Percentiles rank a stretch among this genome's conserved stretches.
Conservation (phyloP, 2,113 vertebrate genomes). For the Etheostoma cragini region DNA sequence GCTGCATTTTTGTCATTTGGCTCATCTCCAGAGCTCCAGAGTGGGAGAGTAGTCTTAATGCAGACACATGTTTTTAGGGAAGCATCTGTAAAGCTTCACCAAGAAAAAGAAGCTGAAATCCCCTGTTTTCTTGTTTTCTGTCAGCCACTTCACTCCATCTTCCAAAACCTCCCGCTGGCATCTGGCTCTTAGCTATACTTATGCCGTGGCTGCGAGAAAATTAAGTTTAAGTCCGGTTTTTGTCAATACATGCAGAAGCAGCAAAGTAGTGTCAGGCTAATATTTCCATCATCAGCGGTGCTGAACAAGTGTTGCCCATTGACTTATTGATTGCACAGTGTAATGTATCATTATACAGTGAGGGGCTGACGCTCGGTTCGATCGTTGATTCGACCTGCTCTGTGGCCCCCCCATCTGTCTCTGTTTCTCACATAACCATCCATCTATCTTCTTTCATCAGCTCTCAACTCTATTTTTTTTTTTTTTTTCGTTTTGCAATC, state of each 20-base stretch:
- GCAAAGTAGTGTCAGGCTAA: slow-evolving; percentile 67
- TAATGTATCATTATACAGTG: slow-evolving; percentile 82
- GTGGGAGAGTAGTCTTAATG: background rate
- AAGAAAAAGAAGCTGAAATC: background rate
- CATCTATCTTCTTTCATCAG: slow-evolving; percentile 75
- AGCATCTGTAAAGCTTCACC: slow-evolving; percentile 12
- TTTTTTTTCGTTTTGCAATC: slow-evolving; percentile 6
- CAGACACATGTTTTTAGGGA: background rate
- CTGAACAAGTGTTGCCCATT: slow-evolving; percentile 81
- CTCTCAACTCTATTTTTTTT: slow-evolving; percentile 6
- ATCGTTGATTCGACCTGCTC: slow-evolving; percentile 71
- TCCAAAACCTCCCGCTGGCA: slow-evolving; percentile 58
- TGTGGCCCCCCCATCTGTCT: slow-evolving; percentile 80
- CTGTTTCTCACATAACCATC: slow-evolving; percentile 80
- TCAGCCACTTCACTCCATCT: background rate
- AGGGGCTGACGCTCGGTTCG: slow-evolving; percentile 65
- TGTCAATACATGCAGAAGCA: slow-evolving; percentile 61
- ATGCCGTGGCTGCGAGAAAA: slow-evolving; percentile 57
- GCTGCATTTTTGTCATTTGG: slow-evolving; percentile 13
- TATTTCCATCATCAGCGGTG: slow-evolving; percentile 70
- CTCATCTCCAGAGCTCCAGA: background rate
- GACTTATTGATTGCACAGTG: slow-evolving; percentile 80
- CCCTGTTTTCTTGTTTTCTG: slow-evolving; percentile 4
- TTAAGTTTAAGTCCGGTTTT: slow-evolving; percentile 74
- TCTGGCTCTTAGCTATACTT: slow-evolving; percentile 66